A percentile compares a stretch with the other conserved stretches of the same genome.
These are phyloP conservation scores for Acipenser ruthenus DNA, from an alignment of 2,797 vertebrate genomes.

Conservation along the genomic window DNA sequence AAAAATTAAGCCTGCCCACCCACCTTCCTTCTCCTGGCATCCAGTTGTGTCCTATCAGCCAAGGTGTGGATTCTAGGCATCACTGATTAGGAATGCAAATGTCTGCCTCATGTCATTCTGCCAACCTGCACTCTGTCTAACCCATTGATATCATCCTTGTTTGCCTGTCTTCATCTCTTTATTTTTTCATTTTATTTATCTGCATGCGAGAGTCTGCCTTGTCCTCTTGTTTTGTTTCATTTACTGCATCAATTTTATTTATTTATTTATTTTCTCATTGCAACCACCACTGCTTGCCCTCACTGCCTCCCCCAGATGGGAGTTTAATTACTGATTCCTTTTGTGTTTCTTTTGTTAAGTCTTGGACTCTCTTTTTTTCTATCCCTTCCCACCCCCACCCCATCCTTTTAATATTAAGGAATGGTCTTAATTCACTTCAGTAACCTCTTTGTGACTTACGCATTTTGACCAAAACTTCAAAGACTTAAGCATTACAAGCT, in stretches of 20 bases:
- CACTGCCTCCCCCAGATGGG: neutral
- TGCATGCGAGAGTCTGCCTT: slow-evolving; percentile 14
- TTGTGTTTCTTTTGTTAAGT: slow-evolving; percentile 5
- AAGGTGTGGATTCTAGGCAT: slow-evolving; percentile 39
- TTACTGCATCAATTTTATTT: slow-evolving; percentile 13
- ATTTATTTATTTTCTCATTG: slow-evolving; percentile 9
- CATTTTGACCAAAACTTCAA: slow-evolving; percentile 30
- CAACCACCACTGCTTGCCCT: slow-evolving; percentile 4
- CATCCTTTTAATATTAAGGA: slow-evolving; percentile 5
- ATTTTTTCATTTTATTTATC: slow-evolving; percentile 9
- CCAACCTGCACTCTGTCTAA: slow-evolving; percentile 44
- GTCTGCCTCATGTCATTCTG: slow-evolving; percentile 38
- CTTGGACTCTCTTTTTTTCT: neutral
- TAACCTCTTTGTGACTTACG: slow-evolving; percentile 23
- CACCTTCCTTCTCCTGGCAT: slow-evolving; percentile 26
- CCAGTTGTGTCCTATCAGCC: slow-evolving; percentile 36
- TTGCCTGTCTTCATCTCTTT: slow-evolving; percentile 8
- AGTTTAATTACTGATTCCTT: slow-evolving; percentile 10
- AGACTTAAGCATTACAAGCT: slow-evolving; percentile 21
- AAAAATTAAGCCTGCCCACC: slow-evolving; percentile 39
- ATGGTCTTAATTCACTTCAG: too few relatives aligned
- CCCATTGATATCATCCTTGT: slow-evolving; percentile 42
- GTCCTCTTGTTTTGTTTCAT: slow-evolving; percentile 7
- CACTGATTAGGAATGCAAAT: slow-evolving; percentile 41
- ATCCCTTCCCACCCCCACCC: slow-evolving; percentile 9